These are phyloP conservation scores for Otolemur garnettii DNA, from an alignment of 2,113 vertebrate species.

Conservation along the genomic window DNA sequence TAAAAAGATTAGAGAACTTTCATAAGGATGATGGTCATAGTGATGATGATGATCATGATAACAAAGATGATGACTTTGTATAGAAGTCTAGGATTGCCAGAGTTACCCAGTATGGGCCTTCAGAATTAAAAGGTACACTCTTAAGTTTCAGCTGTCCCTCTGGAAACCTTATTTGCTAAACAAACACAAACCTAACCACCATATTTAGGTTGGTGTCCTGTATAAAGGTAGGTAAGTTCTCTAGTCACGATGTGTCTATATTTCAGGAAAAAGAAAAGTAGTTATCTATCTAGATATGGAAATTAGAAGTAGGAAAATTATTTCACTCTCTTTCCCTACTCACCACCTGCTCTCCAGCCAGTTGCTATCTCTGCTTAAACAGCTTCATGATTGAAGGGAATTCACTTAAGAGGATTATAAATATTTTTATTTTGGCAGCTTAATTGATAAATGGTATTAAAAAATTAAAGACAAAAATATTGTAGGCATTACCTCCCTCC, in stretches of 20 bases:
- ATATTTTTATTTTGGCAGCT: slow-evolving; percentile 5
- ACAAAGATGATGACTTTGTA: neutral
- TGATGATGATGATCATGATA: neutral
- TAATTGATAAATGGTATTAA: neutral
- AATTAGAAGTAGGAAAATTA: neutral
- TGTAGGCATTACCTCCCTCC: neutral
- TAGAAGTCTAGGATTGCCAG: neutral
- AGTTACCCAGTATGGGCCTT: neutral
- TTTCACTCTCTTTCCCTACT: neutral
- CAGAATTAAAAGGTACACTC: neutral
- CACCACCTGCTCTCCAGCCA: neutral
- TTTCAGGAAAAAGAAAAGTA: neutral
- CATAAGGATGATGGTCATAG: neutral
- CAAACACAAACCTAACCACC: neutral
- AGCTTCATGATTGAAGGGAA: neutral
- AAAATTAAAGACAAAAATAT: neutral
- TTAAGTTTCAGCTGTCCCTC: neutral
- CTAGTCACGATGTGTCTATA: neutral
- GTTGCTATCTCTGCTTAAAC: neutral
- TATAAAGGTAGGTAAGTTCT: neutral
- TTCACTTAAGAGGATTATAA: slow-evolving; percentile 18
- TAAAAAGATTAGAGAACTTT: neutral
- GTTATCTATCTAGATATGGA: neutral
- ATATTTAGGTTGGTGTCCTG: neutral
- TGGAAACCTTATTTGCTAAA: neutral